Evolutionary conservation across 2,797 vertebrate species (phyloP), one percentile per base, ranked within the genome.

Genomic region (Podarcis siculus): DNA sequence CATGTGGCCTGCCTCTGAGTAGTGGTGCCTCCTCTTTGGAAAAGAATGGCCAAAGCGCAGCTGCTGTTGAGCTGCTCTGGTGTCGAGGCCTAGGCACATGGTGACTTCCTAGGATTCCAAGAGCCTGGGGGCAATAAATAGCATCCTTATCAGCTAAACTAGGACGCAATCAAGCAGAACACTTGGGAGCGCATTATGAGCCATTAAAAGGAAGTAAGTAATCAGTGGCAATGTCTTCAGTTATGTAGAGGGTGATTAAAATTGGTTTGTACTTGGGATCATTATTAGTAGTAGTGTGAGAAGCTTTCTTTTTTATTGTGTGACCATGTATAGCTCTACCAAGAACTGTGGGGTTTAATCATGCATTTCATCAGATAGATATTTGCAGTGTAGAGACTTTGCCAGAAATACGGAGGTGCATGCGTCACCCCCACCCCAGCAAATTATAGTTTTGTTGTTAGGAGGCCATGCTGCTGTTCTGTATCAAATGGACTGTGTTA

Each of bases 171-270:
- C 96, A 97, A 94, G 93, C 87, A 49, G 73, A 93, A 91, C 91
- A 90, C 91, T 88, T 71, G 91, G 94, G 21, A 93, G 91, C 94
- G 94, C 91, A 94, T 96, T 95, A 94, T 66, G 92, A 89, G 30
- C 94, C 84, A 66, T 94, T 94, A 93, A 92, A 55, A 95, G 90
- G 89, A 93, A 84, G 7, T 10, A 79, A 92, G 92, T 94, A 97
- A 95, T 97, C 96, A 97, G 92, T 3, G 13, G 85, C 91, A 91
- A 58, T 89, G 86, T 95, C 90, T 85, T 92, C 91, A 89, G 89
- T 96, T 61, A 94, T 95, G 92, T 95, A 86, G 83, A 87, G 92
- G 92, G 94, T 97, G 96, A 97, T 96, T 96, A 95, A 95, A 93
- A 96, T 94, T 95, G 95, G 93, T 94, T 93, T 94, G 90, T 90